These are phyloP conservation scores for Acronicta aceris DNA, from an alignment of 2,888 invertebrate species.

Conservation along the genomic window DNA sequence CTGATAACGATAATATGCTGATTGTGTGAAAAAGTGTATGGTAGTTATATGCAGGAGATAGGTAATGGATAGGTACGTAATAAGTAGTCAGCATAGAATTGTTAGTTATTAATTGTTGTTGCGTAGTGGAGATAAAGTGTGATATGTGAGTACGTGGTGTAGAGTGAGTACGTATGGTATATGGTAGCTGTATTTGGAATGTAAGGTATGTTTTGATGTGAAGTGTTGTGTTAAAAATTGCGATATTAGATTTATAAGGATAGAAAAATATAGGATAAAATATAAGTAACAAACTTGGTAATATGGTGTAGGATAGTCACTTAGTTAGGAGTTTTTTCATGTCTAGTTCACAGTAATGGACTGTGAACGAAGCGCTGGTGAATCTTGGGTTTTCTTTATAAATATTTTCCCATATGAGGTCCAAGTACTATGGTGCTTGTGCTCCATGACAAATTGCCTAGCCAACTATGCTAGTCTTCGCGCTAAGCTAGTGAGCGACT, in stretches of 20 bases:
- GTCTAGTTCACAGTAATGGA: constrained; percentile 12
- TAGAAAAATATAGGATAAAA: background rate
- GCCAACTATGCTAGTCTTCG: constrained; percentile 12
- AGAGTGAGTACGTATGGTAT: too few relatives aligned
- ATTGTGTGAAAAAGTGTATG: background rate
- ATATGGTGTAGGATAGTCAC: constrained; percentile 1
- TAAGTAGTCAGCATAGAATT: too few relatives aligned
- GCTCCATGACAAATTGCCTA: constrained; percentile 5
- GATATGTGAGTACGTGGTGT: too few relatives aligned
- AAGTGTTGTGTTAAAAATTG: too few relatives aligned
- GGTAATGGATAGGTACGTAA: too few relatives aligned
- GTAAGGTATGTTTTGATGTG: background rate
- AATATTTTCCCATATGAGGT: constrained; percentile 15
- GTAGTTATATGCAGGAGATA: background rate
- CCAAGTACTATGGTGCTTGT: constrained; percentile 7
- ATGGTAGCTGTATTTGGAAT: too few relatives aligned
- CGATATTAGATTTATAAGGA: too few relatives aligned
- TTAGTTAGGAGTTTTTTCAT: background rate
- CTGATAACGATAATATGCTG: background rate
- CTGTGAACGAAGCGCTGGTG: constrained; percentile 1
- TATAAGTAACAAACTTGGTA: background rate
- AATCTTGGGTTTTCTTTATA: constrained; percentile 12
- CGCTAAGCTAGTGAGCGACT: constrained; percentile 8
- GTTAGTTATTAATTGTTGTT: too few relatives aligned
- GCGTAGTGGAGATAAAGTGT: too few relatives aligned